Base-by-base conservation (phyloP, 2,797 vertebrate species). In the Coranthus polyacanthus region DNA sequence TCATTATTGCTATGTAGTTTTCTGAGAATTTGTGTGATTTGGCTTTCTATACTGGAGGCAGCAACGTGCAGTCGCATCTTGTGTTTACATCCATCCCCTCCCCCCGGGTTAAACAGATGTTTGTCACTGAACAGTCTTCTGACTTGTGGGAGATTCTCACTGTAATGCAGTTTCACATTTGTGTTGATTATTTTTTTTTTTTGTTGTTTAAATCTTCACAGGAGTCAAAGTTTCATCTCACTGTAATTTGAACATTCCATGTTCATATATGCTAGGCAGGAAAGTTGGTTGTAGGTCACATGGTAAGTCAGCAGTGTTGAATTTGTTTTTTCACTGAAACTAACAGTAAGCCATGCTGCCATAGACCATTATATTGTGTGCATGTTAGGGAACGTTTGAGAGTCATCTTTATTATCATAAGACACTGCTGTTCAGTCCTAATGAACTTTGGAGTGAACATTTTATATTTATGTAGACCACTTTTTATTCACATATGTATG, bases 191-290 rank as follows among this genome's bases (percentile, higher is more conserved):
- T 34, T 63, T 36, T 4, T 10, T n/a, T 52, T 49, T 4, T 10
- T n/a, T 52, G 50, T 61, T 32, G 13, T 77, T 29, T 21, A 0
- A 10, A 39, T 68, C 37, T 36, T 17, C 41, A 59, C 34, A 11
- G 37, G 13, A 24, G 52, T 68, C 38, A 32, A 62, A 18, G 24
- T 53, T 66, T 50, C 21, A 60, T 65, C 44, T 79, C 52, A 47
- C 75, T 81, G 71, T 72, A 77, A 72, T 78, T 65, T 56, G 64
- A 70, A 77, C 90, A 90, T 92, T 90, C 89, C 89, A 29, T 43
- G 62, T 86, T 89, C 72, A 62, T 45, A 32, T 15, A 36, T 6
- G 22, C 0, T 59, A 29, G 54, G 47, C 37, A 26, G 38, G 60
- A 56, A 29, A 32, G 17, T 21, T 2, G 44, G 50, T 52, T 22